phyloP scores from a whole-genome alignment of 2,113 vertebrate genomes.

The Thamnaconus septentrionalis region DNA sequence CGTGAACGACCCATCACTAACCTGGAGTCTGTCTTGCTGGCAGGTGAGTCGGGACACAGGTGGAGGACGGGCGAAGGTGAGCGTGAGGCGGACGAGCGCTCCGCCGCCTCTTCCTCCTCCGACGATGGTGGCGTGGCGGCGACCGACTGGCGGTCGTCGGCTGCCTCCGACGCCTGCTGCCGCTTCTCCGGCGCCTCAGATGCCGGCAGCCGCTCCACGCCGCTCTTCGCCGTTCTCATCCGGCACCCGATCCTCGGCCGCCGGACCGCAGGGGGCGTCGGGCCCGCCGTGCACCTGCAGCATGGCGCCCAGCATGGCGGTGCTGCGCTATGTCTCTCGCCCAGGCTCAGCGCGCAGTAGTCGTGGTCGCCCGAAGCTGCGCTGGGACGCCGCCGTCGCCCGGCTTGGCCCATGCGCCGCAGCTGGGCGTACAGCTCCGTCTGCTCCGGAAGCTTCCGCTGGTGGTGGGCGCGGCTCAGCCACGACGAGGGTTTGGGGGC shows the following conservation, averaged over 20 bases:
- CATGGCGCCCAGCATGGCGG: slow-evolving; percentile 54
- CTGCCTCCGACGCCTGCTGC: slow-evolving; percentile 8
- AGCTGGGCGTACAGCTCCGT: slow-evolving; percentile 93
- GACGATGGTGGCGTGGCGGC: slow-evolving; percentile 45
- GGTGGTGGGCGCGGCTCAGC: slow-evolving; percentile 61
- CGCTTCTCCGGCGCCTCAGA: slow-evolving; percentile 9
- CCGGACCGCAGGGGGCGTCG: neutral
- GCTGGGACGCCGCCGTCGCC: slow-evolving; percentile 46
- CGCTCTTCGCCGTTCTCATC: slow-evolving; percentile 33
- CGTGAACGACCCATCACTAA: no score
- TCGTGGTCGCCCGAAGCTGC: slow-evolving; percentile 94
- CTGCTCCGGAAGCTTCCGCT: slow-evolving; percentile 87
- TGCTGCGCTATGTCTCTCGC: slow-evolving; percentile 66
- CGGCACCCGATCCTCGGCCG: slow-evolving; percentile 33
- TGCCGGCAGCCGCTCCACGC: slow-evolving; percentile 15
- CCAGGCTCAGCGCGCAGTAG: slow-evolving; percentile 85
- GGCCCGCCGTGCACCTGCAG: slow-evolving; percentile 47
- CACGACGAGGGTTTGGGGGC: slow-evolving; percentile 45
- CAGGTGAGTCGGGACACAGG: slow-evolving; percentile 82
- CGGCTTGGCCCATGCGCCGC: slow-evolving; percentile 72
- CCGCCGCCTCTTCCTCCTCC: slow-evolving; percentile 69
- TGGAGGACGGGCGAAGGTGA: slow-evolving; percentile 64
- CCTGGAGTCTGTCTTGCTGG: slow-evolving; percentile 85
- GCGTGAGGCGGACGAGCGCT: slow-evolving; percentile 53
- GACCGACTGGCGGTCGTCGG: slow-evolving; percentile 25